Percentiles rank a stretch among this genome's conserved stretches.
These are phyloP conservation scores for Pterocles gutturalis DNA, from an alignment of 2,113 vertebrate species.

Conservation along the genomic window DNA sequence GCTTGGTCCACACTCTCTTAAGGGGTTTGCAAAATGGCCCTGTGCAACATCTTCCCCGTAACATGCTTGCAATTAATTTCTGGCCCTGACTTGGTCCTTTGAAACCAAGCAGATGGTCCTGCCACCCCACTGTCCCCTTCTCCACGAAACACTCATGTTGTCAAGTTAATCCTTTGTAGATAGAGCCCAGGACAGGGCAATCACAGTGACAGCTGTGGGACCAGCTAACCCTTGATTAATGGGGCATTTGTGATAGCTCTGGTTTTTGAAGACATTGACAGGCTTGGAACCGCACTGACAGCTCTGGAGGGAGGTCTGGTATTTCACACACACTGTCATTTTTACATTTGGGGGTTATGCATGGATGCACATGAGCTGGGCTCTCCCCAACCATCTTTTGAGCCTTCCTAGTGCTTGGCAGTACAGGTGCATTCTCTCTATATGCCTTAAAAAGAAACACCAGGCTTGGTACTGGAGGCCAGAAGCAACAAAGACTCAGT, in stretches of 20 bases:
- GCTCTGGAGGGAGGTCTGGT: neutral
- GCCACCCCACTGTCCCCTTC: neutral
- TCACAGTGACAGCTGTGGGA: slow-evolving; percentile 49
- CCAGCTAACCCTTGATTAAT: slow-evolving; percentile 59
- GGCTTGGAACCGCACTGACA: slow-evolving; percentile 28
- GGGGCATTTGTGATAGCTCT: slow-evolving; percentile 48
- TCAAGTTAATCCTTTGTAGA: neutral
- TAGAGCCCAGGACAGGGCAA: neutral
- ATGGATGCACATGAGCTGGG: neutral
- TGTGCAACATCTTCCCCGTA: neutral
- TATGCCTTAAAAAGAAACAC: neutral
- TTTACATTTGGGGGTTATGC: slow-evolving; percentile 21
- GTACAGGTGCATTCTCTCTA: neutral
- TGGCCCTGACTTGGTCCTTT: neutral
- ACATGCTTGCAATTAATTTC: neutral
- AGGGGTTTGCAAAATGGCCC: neutral
- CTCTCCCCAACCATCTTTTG: neutral
- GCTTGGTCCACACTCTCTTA: neutral
- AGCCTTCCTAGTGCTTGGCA: neutral
- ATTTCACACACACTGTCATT: neutral
- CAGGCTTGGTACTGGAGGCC: neutral
- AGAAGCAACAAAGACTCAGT: neutral
- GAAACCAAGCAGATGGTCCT: slow-evolving; percentile 56
- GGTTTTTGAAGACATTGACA: slow-evolving; percentile 62
- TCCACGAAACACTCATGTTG: neutral